phyloP scores from a whole-genome alignment of 1,140 invertebrate species.

The Zaprionus camerounensis region DNA sequence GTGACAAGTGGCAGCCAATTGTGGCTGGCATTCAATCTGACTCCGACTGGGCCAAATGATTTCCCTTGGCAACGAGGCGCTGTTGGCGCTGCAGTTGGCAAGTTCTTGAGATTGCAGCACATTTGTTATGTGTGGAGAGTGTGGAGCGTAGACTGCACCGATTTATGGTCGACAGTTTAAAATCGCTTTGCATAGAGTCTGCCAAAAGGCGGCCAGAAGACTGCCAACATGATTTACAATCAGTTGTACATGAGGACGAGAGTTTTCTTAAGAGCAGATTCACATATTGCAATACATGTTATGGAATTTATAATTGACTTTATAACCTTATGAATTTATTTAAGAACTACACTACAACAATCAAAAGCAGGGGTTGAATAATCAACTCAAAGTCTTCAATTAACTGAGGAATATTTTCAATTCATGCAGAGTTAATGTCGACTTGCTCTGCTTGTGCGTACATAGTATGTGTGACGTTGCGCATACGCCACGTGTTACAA shows the following conservation, averaged over 20 bases:
- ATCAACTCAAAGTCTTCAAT: slow-evolving; percentile 3
- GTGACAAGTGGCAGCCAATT: slow-evolving; percentile 1
- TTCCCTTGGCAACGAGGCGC: slow-evolving; percentile 20
- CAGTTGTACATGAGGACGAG: slow-evolving; percentile 5
- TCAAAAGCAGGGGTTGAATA: background rate
- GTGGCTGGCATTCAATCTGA: slow-evolving; percentile 10
- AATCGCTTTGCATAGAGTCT: slow-evolving; percentile 10
- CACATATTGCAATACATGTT: background rate
- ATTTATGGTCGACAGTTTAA: slow-evolving; percentile 51
- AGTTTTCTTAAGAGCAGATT: background rate
- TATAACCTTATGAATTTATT: background rate
- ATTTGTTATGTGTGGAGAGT: slow-evolving; percentile 19
- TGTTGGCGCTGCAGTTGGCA: slow-evolving; percentile 1
- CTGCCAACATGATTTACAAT: slow-evolving; percentile 48
- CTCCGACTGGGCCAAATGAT: slow-evolving; percentile 30
- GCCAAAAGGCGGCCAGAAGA: slow-evolving; percentile 31
- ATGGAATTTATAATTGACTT: background rate
- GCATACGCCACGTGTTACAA: slow-evolving; percentile 48
- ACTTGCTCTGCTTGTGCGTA: background rate
- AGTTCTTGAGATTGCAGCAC: background rate
- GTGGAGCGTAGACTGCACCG: slow-evolving; percentile 8
- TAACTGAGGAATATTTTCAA: background rate
- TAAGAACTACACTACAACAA: no score
- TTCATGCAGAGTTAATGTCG: background rate
- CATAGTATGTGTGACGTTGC: slow-evolving; percentile 36